These are phyloP conservation scores for Conus betulinus DNA, from an alignment of 1,140 invertebrate genomes.

Conservation along the genomic window DNA sequence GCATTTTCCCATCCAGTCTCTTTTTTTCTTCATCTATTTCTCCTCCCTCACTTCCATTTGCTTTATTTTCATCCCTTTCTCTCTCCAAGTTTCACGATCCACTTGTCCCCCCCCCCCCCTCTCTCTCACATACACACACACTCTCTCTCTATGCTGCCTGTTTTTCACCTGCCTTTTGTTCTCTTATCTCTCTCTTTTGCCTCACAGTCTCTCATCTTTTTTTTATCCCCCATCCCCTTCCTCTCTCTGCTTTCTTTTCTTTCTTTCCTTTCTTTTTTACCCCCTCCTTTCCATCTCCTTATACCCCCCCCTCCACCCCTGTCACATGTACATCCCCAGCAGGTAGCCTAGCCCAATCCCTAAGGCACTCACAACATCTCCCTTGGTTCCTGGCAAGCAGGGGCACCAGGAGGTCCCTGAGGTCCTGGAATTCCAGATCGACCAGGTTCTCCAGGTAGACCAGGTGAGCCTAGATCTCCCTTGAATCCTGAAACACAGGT, in stretches of 20 bases:
- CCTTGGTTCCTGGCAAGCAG: conserved; percentile 54
- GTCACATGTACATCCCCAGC: too few species aligned
- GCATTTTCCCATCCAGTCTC: too few species aligned
- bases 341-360: too few species aligned
- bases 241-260: neutral
- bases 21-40: too few species aligned
- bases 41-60: too few species aligned
- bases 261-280: neutral
- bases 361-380: conserved; percentile 40
- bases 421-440: conserved; percentile 50
- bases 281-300: too few species aligned
- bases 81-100: too few species aligned
- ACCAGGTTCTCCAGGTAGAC: conserved; percentile 82
- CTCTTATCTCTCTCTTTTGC: neutral
- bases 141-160: too few species aligned
- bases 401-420: conserved; percentile 78
- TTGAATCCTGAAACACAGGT: neutral
- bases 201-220: neutral
- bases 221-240: neutral
- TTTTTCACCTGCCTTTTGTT: too few species aligned
- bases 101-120: neutral
- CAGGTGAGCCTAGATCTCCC: conserved; percentile 49
- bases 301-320: too few species aligned
- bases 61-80: too few species aligned
- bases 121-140: too few species aligned